phyloP scores from a whole-genome alignment of 2,113 vertebrate genomes.

The Bos javanicus region DNA sequence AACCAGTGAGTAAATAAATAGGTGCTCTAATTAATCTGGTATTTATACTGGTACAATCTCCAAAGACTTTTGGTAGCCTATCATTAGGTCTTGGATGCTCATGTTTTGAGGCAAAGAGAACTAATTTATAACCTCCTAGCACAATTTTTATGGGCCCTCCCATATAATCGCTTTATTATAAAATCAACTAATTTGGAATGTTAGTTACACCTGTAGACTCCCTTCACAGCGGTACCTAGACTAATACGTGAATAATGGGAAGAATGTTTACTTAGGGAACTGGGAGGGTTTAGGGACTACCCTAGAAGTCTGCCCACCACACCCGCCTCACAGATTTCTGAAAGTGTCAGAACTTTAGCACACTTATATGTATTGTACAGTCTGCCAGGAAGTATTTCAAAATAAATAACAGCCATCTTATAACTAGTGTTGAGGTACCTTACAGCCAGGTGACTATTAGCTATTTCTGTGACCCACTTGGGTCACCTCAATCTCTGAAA shows the following conservation, averaged over 20 bases:
- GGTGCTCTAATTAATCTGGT: not conserved
- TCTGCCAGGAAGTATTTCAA: not conserved
- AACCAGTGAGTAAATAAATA: not conserved
- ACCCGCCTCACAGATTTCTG: not conserved
- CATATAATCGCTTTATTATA: not conserved
- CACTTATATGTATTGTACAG: not conserved
- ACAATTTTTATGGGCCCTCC: not conserved
- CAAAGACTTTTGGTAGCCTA: not conserved
- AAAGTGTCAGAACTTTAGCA: not conserved
- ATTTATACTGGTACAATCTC: not conserved
- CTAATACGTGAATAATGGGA: not conserved
- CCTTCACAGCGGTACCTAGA: not conserved
- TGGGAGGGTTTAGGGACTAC: not conserved
- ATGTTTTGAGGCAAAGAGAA: not conserved
- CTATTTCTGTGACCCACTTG: not conserved
- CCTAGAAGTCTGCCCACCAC: not conserved
- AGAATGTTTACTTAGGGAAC: accelerated
- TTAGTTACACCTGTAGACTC: not conserved
- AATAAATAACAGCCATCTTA: not conserved
- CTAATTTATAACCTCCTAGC: not conserved
- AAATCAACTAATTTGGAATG: not conserved
- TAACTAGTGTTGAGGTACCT: not conserved
- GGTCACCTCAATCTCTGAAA: not conserved
- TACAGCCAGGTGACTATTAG: not conserved
- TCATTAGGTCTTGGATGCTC: not conserved